These are phyloP conservation scores for Aphelocoma coerulescens DNA, from an alignment of 2,113 vertebrate genomes.

Conservation along the genomic window DNA sequence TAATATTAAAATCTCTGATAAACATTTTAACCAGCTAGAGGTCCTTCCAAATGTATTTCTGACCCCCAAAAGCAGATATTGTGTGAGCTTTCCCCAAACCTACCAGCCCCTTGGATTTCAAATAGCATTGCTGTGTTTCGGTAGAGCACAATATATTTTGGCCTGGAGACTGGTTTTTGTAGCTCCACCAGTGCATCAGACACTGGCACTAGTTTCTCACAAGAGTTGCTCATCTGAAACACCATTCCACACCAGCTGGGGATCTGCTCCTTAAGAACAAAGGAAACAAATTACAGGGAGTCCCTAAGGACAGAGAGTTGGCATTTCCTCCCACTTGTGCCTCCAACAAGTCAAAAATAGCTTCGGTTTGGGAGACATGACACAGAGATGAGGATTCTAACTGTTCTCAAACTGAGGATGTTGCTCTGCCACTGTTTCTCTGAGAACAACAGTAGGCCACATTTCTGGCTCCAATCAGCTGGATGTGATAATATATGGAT, in stretches of 20 bases:
- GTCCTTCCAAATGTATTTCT: background rate
- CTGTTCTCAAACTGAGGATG: background rate
- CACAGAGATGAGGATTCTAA: background rate
- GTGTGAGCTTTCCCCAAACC: background rate
- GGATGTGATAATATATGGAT: background rate
- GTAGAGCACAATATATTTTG: background rate
- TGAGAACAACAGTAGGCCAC: background rate
- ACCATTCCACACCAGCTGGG: slow-evolving; percentile 1
- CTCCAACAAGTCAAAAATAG: slow-evolving; percentile 49
- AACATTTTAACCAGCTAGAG: background rate
- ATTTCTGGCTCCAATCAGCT: background rate
- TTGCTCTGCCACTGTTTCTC: background rate
- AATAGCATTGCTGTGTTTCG: background rate
- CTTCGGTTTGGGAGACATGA: background rate
- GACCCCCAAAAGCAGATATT: background rate
- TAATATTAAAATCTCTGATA: background rate
- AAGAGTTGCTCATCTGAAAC: background rate
- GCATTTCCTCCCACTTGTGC: slow-evolving; percentile 45
- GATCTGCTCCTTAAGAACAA: slow-evolving; percentile 44
- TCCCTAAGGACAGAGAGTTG: slow-evolving; percentile 12
- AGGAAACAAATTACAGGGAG: background rate
- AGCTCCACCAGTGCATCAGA: background rate
- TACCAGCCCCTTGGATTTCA: background rate
- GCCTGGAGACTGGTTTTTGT: background rate
- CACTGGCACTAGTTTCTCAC: background rate